Conservation (phyloP, 2,113 vertebrate species). For the Aspiorhynchus laticeps region DNA sequence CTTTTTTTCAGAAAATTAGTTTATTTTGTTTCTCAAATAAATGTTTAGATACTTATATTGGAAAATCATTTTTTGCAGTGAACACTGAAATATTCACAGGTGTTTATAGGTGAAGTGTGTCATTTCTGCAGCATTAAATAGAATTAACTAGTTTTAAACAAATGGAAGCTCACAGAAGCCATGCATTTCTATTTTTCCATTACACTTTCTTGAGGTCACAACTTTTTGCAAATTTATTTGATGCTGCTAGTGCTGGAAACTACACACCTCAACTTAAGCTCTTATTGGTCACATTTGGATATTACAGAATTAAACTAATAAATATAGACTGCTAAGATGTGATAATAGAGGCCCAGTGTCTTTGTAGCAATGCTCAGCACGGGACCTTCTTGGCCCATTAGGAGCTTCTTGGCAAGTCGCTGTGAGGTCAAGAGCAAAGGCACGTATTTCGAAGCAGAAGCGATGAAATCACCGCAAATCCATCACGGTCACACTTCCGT, state of each 20-base stretch:
- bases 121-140: not conserved
- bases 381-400: not conserved
- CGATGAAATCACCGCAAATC: constrained; percentile 84
- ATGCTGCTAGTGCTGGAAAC: not conserved
- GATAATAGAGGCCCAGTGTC: not conserved
- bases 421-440: constrained; percentile 23
- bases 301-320: not conserved
- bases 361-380: not conserved
- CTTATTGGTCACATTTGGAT: not conserved
- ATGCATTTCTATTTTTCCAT: not conserved
- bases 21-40: not conserved
- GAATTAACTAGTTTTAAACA: not conserved
- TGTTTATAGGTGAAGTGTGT: not conserved
- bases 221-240: not conserved
- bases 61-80: not conserved
- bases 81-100: not conserved
- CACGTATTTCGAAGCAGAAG: constrained; percentile 14
- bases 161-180: not conserved
- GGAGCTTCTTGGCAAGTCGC: not conserved
- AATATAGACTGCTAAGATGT: not conserved
- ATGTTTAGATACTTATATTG: not conserved
- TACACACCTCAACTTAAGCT: not conserved
- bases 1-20: not conserved
- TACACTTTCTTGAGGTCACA: not conserved
- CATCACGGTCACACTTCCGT: constrained; percentile 82